Percentiles rank a stretch among this genome's conserved stretches.
phyloP scores from a whole-genome alignment of 2,888 invertebrate species.

The Timandra comae region DNA sequence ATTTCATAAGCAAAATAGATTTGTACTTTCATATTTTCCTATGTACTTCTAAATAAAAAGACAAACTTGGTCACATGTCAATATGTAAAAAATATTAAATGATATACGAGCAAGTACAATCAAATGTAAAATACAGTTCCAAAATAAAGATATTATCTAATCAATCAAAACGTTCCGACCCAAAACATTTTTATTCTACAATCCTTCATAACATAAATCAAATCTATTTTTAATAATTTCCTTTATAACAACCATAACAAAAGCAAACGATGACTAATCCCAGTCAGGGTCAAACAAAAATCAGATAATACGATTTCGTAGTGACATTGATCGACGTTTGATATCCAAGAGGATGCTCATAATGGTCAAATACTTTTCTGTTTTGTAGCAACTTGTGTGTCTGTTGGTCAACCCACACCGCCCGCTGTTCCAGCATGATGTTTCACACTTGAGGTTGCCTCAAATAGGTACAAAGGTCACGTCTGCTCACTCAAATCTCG shows the following conservation, averaged over 20 bases:
- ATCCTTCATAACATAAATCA: slow-evolving; percentile 24
- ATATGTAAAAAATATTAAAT: no score
- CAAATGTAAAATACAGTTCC: no score
- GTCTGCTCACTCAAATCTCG: slow-evolving; percentile 70
- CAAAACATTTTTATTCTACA: slow-evolving; percentile 13
- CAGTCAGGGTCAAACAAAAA: slow-evolving; percentile 45
- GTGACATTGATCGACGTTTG: slow-evolving; percentile 70
- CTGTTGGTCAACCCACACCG: slow-evolving; percentile 50
- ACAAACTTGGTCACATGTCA: no score
- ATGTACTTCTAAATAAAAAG: no score
- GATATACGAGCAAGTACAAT: no score
- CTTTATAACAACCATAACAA: slow-evolving; percentile 35
- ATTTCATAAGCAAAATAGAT: no score
- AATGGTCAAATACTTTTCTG: slow-evolving; percentile 50
- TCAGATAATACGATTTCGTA: slow-evolving; percentile 43
- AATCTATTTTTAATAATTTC: slow-evolving; percentile 30
- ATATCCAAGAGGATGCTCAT: slow-evolving; percentile 53
- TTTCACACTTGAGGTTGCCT: slow-evolving; percentile 66
- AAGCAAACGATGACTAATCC: slow-evolving; percentile 58
- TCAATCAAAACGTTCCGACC: slow-evolving; percentile 21
- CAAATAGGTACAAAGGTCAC: slow-evolving; percentile 62
- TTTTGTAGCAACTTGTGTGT: slow-evolving; percentile 26
- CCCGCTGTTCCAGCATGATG: slow-evolving; percentile 68
- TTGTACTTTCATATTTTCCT: no score
- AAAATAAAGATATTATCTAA: slow-evolving; percentile 15